These are phyloP conservation scores for Thymelicus lineola DNA, from an alignment of 2,888 invertebrate genomes.

Conservation along the genomic window DNA sequence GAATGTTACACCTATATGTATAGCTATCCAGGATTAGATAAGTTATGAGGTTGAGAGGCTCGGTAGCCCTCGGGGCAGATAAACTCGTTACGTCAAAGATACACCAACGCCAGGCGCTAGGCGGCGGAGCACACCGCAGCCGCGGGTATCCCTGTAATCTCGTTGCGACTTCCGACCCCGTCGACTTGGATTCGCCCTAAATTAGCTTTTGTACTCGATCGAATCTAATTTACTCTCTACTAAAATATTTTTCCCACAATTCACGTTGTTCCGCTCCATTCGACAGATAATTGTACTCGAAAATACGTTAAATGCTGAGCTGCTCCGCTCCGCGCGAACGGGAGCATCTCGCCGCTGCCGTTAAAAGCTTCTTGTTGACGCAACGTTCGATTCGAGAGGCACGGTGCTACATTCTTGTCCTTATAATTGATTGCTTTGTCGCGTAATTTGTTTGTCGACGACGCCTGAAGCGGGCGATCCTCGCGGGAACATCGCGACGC, in stretches of 20 bases:
- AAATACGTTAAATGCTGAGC: constrained; percentile 61
- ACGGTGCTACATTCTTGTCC: constrained; percentile 74
- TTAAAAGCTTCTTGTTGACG: constrained; percentile 84
- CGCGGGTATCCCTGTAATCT: constrained; percentile 76
- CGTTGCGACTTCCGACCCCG: constrained; percentile 75
- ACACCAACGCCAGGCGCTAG: constrained; percentile 60
- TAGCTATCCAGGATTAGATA: constrained; percentile 9
- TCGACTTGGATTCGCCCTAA: constrained; percentile 74
- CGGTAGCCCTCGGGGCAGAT: constrained; percentile 81
- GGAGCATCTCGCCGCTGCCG: constrained; percentile 65
- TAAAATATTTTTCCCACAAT: constrained; percentile 68
- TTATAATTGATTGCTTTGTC: constrained; percentile 85
- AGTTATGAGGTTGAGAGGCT: constrained; percentile 39
- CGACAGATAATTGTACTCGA: constrained; percentile 60
- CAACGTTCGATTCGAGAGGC: constrained; percentile 79
- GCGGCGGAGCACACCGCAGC: constrained; percentile 61
- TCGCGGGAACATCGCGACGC: constrained; percentile 70
- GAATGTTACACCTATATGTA: background rate
- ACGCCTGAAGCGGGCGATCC: constrained; percentile 64
- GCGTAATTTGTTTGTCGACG: constrained; percentile 82
- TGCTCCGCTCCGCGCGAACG: constrained; percentile 62
- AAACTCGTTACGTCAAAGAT: constrained; percentile 82
- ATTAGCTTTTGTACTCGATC: constrained; percentile 78
- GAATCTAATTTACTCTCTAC: constrained; percentile 73
- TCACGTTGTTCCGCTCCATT: constrained; percentile 55